phyloP scores from a whole-genome alignment of 2,888 invertebrate genomes.

The Odontocerum albicorne region DNA sequence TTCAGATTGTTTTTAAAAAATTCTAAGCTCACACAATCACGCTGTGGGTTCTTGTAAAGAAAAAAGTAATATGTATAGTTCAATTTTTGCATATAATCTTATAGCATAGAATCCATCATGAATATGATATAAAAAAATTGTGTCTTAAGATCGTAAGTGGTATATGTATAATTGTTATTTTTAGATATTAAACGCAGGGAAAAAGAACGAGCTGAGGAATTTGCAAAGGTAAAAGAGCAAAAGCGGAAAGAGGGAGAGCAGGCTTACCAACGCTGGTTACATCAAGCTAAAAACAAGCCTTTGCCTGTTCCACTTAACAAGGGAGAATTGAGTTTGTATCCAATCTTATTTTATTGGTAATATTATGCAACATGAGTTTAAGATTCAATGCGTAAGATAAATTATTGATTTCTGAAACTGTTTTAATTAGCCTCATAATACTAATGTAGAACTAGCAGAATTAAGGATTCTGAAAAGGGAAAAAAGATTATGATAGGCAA shows the following conservation, averaged over 20 bases:
- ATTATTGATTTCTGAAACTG: too few relatives aligned
- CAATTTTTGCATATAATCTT: too few relatives aligned
- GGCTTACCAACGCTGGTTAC: constrained; percentile 65
- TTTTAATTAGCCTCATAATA: too few relatives aligned
- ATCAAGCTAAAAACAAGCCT: constrained; percentile 62
- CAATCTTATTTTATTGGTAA: background rate
- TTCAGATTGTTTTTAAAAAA: too few relatives aligned
- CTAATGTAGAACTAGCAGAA: too few relatives aligned
- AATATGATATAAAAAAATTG: background rate
- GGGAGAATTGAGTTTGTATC: constrained; percentile 60
- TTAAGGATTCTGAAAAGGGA: too few relatives aligned
- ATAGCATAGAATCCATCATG: too few relatives aligned
- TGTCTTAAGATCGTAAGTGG: background rate
- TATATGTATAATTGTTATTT: constrained; percentile 10
- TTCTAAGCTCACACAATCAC: too few relatives aligned
- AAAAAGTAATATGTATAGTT: too few relatives aligned
- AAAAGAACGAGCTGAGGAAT: constrained; percentile 52
- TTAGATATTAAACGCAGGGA: constrained; percentile 42
- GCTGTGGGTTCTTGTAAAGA: too few relatives aligned
- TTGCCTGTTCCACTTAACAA: constrained; percentile 64
- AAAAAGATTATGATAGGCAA: too few relatives aligned
- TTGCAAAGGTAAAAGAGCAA: constrained; percentile 55
- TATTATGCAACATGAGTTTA: background rate
- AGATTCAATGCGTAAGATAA: too few relatives aligned
- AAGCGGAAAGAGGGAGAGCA: constrained; percentile 56